Conservation (phyloP, 1,140 invertebrate genomes). For the Ephestia elutella region DNA sequence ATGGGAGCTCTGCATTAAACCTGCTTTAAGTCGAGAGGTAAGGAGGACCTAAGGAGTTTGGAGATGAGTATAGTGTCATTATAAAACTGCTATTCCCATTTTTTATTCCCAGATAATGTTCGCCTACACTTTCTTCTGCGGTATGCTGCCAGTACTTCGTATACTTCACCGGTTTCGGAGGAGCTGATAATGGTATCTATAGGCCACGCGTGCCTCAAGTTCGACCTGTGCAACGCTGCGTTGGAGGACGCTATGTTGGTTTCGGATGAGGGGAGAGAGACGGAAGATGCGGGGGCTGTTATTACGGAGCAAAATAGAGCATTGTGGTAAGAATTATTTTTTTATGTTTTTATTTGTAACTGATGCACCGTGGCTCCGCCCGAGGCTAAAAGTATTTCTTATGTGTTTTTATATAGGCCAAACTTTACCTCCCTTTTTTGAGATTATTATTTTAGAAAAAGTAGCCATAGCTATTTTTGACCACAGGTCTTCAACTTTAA, state of each 20-base stretch:
- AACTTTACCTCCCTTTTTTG: no score
- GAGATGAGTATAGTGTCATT: no score
- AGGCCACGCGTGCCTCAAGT: constrained; percentile 45
- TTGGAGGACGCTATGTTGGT: constrained; percentile 30
- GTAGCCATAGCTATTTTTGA: no score
- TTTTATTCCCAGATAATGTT: background rate
- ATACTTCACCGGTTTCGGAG: constrained; percentile 37
- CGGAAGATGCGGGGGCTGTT: background rate
- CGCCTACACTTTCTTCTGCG: constrained; percentile 13
- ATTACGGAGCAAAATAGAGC: background rate
- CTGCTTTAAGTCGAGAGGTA: no score
- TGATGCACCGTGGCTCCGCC: no score
- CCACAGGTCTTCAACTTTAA: no score
- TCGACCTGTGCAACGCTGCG: constrained; percentile 31
- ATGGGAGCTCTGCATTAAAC: no score
- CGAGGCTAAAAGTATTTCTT: no score
- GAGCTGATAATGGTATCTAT: constrained; percentile 37
- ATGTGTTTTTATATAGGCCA: no score
- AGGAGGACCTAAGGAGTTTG: no score
- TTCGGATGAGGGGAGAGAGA: background rate
- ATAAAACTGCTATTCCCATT: background rate
- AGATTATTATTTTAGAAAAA: no score
- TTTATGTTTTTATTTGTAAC: background rate
- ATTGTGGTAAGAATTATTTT: background rate
- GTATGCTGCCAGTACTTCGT: constrained; percentile 22